phyloP scores from a whole-genome alignment of 2,888 invertebrate genomes.

The Alitta virens region DNA sequence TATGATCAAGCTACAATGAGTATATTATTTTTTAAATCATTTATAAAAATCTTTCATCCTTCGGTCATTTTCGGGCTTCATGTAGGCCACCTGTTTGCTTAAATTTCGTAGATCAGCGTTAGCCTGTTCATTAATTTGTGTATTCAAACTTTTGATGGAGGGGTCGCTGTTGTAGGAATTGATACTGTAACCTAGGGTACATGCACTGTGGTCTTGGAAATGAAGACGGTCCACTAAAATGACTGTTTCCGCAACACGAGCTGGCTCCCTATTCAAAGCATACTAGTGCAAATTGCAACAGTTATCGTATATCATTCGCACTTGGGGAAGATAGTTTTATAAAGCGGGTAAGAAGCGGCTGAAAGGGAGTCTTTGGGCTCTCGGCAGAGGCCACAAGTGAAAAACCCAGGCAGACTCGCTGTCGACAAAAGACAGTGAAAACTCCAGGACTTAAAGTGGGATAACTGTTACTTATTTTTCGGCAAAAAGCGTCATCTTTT shows the following conservation, averaged over 20 bases:
- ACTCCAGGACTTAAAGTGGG: not conserved
- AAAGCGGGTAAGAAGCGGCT: not conserved
- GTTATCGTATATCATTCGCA: not conserved
- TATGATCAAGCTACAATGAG: no score
- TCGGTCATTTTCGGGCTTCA: not conserved
- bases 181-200: not conserved
- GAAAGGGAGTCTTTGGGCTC: not conserved
- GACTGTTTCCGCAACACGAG: not conserved
- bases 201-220: not conserved
- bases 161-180: not conserved
- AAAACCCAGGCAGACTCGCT: not conserved
- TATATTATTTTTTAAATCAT: no score
- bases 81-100: not conserved
- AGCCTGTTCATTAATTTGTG: not conserved
- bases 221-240: not conserved
- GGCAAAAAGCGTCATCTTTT: not conserved
- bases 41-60: no score
- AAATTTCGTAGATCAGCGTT: not conserved
- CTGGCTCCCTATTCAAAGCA: conserved; percentile 1
- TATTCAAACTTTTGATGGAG: not conserved
- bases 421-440: not conserved
- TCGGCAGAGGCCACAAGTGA: not conserved
- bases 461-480: not conserved
- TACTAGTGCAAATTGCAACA: not conserved
- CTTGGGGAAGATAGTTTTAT: not conserved